Base-by-base conservation (phyloP, 2,888 invertebrate genomes). In the Muscina levida region DNA sequence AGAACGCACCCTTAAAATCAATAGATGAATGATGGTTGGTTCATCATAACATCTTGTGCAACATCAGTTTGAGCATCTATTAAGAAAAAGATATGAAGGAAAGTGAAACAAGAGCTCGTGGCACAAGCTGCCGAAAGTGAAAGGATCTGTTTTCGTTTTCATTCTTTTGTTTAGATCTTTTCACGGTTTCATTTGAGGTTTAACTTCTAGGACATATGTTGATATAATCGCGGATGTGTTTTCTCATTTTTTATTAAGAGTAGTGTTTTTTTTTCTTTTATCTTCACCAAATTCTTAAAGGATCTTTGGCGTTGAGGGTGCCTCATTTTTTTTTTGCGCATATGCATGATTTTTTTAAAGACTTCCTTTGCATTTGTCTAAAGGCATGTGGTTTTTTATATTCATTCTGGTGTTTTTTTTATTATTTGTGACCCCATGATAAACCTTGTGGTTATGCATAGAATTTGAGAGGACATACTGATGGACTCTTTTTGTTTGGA, bases 251-350 rank as follows among this genome's bases (percentile, higher is more conserved):
- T 46, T 48, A 53, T 70, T 75, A 24, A 67, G 44, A 67, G 15
- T 31, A 13, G 59, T 39, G 10, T 56, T 48, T 62, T 15, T n/a
- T 44, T 62, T 72, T 56, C 42, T 48, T 72, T 48, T 22, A 8
- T 19, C 48, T 59, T n/a, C n/a, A 13, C 31, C 8, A 8, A 3
- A 31, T 31, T 62, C 70, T 37, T n/a, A 22, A 26, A 17, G 53
- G 19, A 51, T 71, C n/a, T 37, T 17, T 37, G 26, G 56, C 62
- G 31, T 8, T 77, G 76, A 83, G 83, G 82, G 83, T 83, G 83
- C 77, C 85, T 86, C 84, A 86, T 85, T 80, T 82, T 53, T 87
- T n/a, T 31, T 87, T 87, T 86, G 83, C 79, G 83, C 84, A 85
- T 85, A 83, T 84, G 84, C 83, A 82, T 80, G 82, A 78, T 78